A percentile compares a stretch with the other conserved stretches of the same genome.
Evolutionary conservation across 2,888 invertebrate species (phyloP).

Genomic region (Sesia apiformis): DNA sequence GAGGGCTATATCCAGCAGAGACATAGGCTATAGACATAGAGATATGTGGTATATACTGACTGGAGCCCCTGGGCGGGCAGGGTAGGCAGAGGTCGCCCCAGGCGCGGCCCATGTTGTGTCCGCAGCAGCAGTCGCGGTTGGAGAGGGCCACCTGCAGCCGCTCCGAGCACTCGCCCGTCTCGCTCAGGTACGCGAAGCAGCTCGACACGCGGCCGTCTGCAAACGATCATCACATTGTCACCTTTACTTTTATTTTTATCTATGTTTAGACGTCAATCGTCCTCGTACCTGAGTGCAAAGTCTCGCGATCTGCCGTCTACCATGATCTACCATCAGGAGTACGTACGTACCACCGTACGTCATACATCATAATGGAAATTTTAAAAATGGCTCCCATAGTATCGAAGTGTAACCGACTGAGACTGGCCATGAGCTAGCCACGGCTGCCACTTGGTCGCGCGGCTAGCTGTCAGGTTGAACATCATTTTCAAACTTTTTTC

Average conservation of each 20-base stretch:
- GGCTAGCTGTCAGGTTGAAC: too few species aligned
- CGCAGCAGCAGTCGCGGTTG: constrained; percentile 90
- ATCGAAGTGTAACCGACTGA: too few species aligned
- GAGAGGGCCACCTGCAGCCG: constrained; percentile 81
- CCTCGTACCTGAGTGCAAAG: too few species aligned
- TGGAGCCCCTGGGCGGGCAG: constrained; percentile 76
- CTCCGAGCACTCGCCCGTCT: constrained; percentile 81
- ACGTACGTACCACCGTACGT: too few species aligned
- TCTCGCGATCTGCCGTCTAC: too few species aligned
- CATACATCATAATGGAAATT: too few species aligned
- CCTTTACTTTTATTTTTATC: background rate
- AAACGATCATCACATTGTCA: background rate
- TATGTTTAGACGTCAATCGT: background rate
- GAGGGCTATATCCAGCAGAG: too few species aligned
- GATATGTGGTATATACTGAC: constrained; percentile 25
- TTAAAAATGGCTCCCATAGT: too few species aligned
- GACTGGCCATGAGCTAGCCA: too few species aligned
- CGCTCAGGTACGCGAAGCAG: constrained; percentile 81
- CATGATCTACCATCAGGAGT: too few species aligned
- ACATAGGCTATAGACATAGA: background rate
- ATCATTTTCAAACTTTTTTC: too few species aligned
- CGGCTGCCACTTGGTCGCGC: too few species aligned
- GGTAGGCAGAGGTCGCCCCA: constrained; percentile 87
- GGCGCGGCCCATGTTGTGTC: constrained; percentile 88
- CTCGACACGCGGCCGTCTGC: constrained; percentile 85